Conservation (phyloP, 1,140 invertebrate species). For the Pantala flavescens region DNA sequence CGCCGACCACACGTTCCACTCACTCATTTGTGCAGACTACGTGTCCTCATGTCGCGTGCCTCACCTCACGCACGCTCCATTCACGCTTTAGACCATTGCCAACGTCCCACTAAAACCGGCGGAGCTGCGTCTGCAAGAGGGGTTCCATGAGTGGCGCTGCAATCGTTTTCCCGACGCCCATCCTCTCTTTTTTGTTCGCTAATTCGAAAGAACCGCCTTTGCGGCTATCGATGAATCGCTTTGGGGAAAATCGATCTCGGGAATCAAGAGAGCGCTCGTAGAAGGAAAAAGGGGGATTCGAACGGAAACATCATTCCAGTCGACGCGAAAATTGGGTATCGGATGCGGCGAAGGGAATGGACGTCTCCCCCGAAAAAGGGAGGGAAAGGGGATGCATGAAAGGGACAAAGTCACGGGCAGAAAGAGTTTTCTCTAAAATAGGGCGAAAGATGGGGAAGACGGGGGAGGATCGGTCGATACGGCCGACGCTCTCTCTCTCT, state of each 20-base stretch:
- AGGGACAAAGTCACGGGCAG: neutral
- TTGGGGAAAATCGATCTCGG: too few species aligned
- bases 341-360: too few species aligned
- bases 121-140: neutral
- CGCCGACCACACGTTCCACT: conserved; percentile 50
- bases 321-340: too few species aligned
- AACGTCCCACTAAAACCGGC: neutral
- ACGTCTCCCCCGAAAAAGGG: neutral
- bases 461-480: neutral
- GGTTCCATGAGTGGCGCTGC: neutral
- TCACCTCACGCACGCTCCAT: neutral
- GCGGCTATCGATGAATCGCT: neutral
- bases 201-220: neutral
- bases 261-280: neutral
- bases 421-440: too few species aligned
- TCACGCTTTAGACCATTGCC: neutral
- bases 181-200: neutral
- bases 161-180: neutral
- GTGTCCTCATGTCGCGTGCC: neutral
- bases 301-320: too few species aligned
- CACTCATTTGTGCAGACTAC: neutral
- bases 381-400: neutral
- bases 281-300: too few species aligned
- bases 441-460: neutral
- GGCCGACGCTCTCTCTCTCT: neutral